Conservation (phyloP, 2,888 invertebrate species). For the Hemicrepidius hirtus region DNA sequence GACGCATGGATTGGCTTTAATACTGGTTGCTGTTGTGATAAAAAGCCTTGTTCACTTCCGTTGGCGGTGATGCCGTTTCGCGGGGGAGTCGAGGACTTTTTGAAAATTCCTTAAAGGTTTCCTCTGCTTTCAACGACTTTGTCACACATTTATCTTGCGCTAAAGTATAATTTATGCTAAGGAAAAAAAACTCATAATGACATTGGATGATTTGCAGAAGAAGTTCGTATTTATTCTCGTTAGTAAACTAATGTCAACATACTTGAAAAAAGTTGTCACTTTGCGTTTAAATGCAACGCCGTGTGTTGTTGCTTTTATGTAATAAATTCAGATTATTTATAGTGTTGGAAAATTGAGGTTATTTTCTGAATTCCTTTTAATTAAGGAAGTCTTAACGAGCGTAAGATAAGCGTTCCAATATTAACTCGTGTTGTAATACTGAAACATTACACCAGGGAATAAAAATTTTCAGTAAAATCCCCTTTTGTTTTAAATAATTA, state of each 20-base stretch:
- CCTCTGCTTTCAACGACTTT: not conserved
- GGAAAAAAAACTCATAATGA: constrained; percentile 8
- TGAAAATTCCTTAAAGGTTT: not conserved
- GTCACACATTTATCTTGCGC: constrained; percentile 7
- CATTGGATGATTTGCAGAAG: constrained; percentile 27
- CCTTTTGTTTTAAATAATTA: not conserved
- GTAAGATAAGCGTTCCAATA: constrained; percentile 19
- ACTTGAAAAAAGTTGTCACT: constrained; percentile 25
- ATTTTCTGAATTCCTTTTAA: constrained; percentile 35
- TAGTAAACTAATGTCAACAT: constrained; percentile 21
- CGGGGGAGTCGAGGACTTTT: constrained; percentile 58
- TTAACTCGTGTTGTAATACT: constrained; percentile 13
- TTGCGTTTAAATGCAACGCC: constrained; percentile 28
- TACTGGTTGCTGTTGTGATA: constrained; percentile 65
- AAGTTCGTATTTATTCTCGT: constrained; percentile 22
- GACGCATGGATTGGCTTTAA: constrained; percentile 62
- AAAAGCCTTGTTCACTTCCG: constrained; percentile 69
- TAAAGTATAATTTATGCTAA: constrained; percentile 6
- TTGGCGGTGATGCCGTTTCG: constrained; percentile 60
- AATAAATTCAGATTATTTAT: constrained; percentile 32
- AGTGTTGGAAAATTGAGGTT: constrained; percentile 24
- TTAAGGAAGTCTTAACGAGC: constrained; percentile 34
- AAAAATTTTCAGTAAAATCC: not conserved
- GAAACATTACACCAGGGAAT: not conserved
- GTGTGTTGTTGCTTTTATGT: constrained; percentile 23